phyloP scores from a whole-genome alignment of 1,140 invertebrate genomes.

The Asbolus verrucosus region DNA sequence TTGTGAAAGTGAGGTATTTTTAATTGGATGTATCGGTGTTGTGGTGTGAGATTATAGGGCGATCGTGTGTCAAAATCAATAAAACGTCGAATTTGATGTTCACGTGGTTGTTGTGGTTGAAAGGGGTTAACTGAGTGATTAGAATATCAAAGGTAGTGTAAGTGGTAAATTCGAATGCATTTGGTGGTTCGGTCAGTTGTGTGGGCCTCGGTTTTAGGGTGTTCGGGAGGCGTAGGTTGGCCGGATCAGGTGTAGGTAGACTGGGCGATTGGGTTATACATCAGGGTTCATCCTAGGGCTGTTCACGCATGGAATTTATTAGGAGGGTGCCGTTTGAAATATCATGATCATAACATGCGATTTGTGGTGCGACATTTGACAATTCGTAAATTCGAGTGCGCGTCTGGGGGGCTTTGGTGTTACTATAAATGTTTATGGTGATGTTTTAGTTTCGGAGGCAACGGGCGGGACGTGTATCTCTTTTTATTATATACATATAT shows the following conservation, averaged over 20 bases:
- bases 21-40: too few species aligned
- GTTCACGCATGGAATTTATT: conserved; percentile 41
- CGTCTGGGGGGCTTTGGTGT: conserved; percentile 19
- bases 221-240: not conserved
- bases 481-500: conserved; percentile 48
- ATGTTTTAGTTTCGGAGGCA: conserved; percentile 41
- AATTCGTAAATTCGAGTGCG: conserved; percentile 15
- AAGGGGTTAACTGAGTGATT: conserved; percentile 37
- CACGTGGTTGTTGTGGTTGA: conserved; percentile 20
- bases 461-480: conserved; percentile 32
- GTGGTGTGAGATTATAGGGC: too few species aligned
- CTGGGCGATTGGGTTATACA: conserved; percentile 24
- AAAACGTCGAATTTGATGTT: conserved; percentile 15
- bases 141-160: conserved; percentile 27
- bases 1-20: too few species aligned
- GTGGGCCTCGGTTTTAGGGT: not conserved
- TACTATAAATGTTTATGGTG: conserved; percentile 47
- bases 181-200: not conserved
- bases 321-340: conserved; percentile 9
- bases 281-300: conserved; percentile 14
- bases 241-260: conserved; percentile 16
- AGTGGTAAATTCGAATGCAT: conserved; percentile 21
- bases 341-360: conserved; percentile 40
- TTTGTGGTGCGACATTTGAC: conserved; percentile 31
- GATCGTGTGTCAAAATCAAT: conserved; percentile 26